Percentiles rank a stretch among this genome's conserved stretches.
phyloP scores from a whole-genome alignment of 2,113 vertebrate species.

The Antechinus stuartii region DNA sequence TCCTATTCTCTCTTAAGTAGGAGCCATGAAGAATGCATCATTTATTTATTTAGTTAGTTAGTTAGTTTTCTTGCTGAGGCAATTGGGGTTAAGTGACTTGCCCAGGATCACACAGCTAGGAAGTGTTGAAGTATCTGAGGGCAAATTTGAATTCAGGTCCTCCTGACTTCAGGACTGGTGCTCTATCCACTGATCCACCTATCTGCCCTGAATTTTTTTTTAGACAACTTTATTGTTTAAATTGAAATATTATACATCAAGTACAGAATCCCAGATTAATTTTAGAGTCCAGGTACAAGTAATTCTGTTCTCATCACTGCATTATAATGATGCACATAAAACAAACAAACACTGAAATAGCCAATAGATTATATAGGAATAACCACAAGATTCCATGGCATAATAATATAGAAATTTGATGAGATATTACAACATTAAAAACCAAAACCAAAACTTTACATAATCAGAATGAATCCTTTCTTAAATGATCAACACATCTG shows the following conservation, averaged over 20 bases:
- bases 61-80: too few relatives aligned
- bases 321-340: background rate
- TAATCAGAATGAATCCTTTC: background rate
- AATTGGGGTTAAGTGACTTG: too few relatives aligned
- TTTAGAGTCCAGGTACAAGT: conserved; percentile 24
- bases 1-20: background rate
- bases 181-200: too few relatives aligned
- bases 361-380: background rate
- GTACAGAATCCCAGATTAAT: background rate
- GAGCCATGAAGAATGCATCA: background rate
- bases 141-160: too few relatives aligned
- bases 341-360: background rate
- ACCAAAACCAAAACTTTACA: background rate
- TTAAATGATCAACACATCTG: background rate
- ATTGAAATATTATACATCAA: background rate
- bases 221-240: background rate
- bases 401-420: background rate
- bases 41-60: too few relatives aligned
- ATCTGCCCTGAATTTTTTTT: background rate
- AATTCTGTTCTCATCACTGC: background rate
- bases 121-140: too few relatives aligned
- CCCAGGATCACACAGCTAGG: too few relatives aligned
- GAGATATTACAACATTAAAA: background rate
- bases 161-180: too few relatives aligned
- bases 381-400: background rate